phyloP scores from a whole-genome alignment of 1,140 invertebrate genomes.

The Nymphalis io region DNA sequence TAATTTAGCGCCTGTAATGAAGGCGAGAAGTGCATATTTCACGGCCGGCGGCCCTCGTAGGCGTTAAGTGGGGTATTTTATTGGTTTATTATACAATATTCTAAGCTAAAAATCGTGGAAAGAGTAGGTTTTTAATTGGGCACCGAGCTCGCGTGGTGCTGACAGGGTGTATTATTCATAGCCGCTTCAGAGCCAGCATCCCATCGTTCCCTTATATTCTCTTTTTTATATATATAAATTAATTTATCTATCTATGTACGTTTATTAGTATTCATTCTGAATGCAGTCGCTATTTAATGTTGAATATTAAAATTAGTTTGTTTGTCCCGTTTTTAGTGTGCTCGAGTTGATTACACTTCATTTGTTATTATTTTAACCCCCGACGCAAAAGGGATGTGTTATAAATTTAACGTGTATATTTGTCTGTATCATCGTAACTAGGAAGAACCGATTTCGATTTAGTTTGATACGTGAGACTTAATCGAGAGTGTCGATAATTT shows the following conservation, averaged over 20 bases:
- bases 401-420: too few species aligned
- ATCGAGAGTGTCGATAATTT: too few species aligned
- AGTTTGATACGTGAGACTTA: too few species aligned
- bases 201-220: constrained; percentile 60
- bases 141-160: constrained; percentile 71
- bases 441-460: too few species aligned
- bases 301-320: not conserved
- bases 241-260: constrained; percentile 22
- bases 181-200: constrained; percentile 67
- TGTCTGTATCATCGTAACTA: too few species aligned
- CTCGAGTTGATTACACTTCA: too few species aligned
- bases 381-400: too few species aligned
- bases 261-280: constrained; percentile 7
- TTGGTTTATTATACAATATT: constrained; percentile 81
- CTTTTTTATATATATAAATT: constrained; percentile 48
- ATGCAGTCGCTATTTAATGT: not conserved
- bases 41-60: constrained; percentile 61
- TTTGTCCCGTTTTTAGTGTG: too few species aligned
- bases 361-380: too few species aligned
- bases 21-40: constrained; percentile 73
- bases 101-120: constrained; percentile 80
- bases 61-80: constrained; percentile 79
- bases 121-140: constrained; percentile 80
- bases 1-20: constrained; percentile 50
- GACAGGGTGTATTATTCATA: constrained; percentile 77